Base-by-base conservation (phyloP, 2,888 invertebrate species). In the Drosophila prostipennis region DNA sequence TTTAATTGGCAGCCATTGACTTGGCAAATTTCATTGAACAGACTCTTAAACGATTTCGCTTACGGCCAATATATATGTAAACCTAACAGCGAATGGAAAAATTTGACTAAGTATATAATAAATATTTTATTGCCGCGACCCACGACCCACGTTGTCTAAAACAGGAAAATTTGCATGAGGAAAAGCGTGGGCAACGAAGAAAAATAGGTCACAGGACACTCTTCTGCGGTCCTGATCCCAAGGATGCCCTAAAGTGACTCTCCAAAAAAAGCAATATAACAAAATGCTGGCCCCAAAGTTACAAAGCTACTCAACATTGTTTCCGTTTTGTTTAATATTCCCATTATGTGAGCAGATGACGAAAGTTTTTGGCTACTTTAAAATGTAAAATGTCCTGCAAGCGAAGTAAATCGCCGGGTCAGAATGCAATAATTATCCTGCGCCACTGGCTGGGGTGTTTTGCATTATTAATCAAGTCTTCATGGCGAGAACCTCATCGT, bases 1-100 rank as follows among this genome's bases (percentile, higher is more conserved):
- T 39, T 58, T 73, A 72, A 72, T 73, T 73, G 74, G 51, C 40
- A 42, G 37, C 36, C 58, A 39, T 49, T 72, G 72, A 72, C 67
- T 67, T 46, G 73, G 32, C 67, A 58, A 34, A 55, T 70, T 60
- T 8, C 46, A 42, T 52, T 40, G 68, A 55, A 52, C 37, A 14
- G 19, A 13, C 19, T 23, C 16, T 46, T 46, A 14, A 53, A 53
- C 59, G 46, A 32, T 61, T 61, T 56, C 54, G 32, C 16, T n/a
- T 43, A n/a, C 19, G 16, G 42, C 16, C 3, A 29, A 26, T 10
- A 29, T 6, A 23, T 42, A 51, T 26, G 14, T 23, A 56, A 51
- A 36, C 51, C 52, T 29, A 0, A 29, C 37, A 11, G 53, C 29
- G 52, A 39, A 16, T 39, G 53, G 57, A 34, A 36, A 55, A 45